Conservation (phyloP, 2,113 vertebrate species). For the Ibidorhyncha struthersii region DNA sequence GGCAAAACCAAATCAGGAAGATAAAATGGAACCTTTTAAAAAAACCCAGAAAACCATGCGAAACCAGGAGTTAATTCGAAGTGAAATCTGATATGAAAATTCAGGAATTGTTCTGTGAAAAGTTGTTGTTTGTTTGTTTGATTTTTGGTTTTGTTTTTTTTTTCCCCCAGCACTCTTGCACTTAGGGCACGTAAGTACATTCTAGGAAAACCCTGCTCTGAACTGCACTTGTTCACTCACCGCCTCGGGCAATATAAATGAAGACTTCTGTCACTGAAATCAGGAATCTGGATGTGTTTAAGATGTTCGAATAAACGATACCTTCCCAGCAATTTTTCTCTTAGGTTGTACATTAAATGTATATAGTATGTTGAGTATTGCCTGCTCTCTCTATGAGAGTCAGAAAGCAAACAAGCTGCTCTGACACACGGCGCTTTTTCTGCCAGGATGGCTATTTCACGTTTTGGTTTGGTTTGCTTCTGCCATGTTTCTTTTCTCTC, state of each 20-base stretch:
- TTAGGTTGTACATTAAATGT: neutral
- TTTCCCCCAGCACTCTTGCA: neutral
- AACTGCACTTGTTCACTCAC: neutral
- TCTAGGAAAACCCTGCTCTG: neutral
- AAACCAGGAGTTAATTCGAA: neutral
- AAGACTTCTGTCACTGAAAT: neutral
- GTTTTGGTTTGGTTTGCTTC: slow-evolving; percentile 3
- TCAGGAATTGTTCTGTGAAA: neutral
- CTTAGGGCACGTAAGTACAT: neutral
- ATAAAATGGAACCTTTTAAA: neutral
- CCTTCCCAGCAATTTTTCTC: neutral
- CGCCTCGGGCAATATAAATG: neutral
- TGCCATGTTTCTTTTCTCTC: neutral
- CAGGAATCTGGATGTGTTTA: neutral
- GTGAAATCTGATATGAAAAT: neutral
- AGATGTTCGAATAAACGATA: neutral
- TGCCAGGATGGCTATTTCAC: neutral
- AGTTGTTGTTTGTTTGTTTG: neutral
- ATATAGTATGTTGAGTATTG: neutral
- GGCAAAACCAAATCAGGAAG: neutral
- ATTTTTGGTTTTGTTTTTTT: neutral
- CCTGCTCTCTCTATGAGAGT: neutral
- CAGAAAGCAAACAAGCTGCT: neutral
- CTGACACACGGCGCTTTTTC: neutral
- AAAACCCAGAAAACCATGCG: neutral